Base-by-base conservation (phyloP, 2,113 vertebrate species). In the Lampris incognitus region DNA sequence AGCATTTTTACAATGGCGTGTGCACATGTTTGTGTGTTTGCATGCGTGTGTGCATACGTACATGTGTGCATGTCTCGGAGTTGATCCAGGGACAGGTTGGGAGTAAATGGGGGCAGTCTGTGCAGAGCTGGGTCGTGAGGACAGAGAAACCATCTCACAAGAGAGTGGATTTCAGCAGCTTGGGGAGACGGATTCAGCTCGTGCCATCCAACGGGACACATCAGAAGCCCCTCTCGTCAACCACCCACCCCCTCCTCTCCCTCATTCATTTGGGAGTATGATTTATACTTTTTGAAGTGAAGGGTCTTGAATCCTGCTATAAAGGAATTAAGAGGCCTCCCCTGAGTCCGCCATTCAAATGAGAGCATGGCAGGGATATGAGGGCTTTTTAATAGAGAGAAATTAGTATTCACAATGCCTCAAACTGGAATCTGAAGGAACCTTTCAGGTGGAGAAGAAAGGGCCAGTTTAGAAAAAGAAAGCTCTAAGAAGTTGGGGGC, bases 231-330 rank as follows among this genome's bases (percentile, higher is more conserved):
- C 86, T 81, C 85, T 90, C 87, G 78, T 86, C 89, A 91, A 89
- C 72, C 92, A 89, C 85, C 83, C 75, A 84, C 92, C 90, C 85
- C 83, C 75, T 85, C 74, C 91, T 85, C 87, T 86, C 83, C 85
- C 87, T 87, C 86, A 40, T 93, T 94, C 94, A 94, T 94, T 94
- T 95, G 94, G 92, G 94, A 95, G 94, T 95, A 94, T 94, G 94
- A 95, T 94, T 95, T 94, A 92, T 92, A 95, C 94, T 94, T 94
- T 94, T 94, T 95, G 94, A 94, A 94, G 94, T 94, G 92, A 94
- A 92, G 93, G 93, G 93, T 94, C 93, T 94, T 93, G 93, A 94
- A 94, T 94, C 92, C 88, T 88, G 92, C 93, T 94, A 94, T 94
- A 94, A 94, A 95, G 93, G 94, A 94, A 94, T 94, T 95, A 95